Evolutionary conservation across 2,888 invertebrate genomes (phyloP).

Genomic region (Mamestra brassicae): DNA sequence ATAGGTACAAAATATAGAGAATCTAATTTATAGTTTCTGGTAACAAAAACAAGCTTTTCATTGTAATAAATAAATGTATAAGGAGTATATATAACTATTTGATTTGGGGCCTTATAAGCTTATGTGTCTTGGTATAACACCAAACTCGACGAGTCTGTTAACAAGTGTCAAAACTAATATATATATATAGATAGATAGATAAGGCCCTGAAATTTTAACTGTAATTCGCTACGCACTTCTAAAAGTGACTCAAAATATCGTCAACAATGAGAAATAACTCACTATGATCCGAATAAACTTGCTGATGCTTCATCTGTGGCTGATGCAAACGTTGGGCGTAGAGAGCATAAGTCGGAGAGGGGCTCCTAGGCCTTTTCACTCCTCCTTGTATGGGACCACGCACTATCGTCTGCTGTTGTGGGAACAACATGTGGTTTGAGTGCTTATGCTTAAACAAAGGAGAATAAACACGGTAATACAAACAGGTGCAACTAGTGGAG

Average conservation of each 20-base stretch:
- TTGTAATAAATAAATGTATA: too few relatives aligned
- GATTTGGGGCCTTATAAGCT: too few relatives aligned
- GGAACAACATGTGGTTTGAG: constrained; percentile 80
- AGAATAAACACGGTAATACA: constrained; percentile 66
- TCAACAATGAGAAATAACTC: constrained; percentile 63
- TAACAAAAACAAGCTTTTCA: too few relatives aligned
- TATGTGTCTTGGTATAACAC: too few relatives aligned
- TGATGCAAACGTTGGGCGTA: constrained; percentile 86
- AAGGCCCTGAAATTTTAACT: background rate
- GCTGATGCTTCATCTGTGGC: constrained; percentile 86
- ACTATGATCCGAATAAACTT: constrained; percentile 92
- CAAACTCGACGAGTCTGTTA: too few relatives aligned
- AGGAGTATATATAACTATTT: too few relatives aligned
- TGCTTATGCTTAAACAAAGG: constrained; percentile 73
- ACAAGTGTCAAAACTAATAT: too few relatives aligned
- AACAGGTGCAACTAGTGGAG: constrained; percentile 59
- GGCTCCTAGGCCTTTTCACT: constrained; percentile 90
- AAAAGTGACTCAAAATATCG: background rate
- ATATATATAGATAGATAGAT: background rate
- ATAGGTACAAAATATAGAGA: background rate
- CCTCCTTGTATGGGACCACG: constrained; percentile 86
- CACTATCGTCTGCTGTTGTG: constrained; percentile 83
- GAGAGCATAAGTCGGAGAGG: constrained; percentile 90
- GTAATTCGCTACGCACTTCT: background rate
- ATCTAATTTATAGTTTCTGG: too few relatives aligned